A percentile compares a stretch with the other conserved stretches of the same genome.
Conservation (phyloP, 2,113 vertebrate genomes). For the Daubentonia madagascariensis region DNA sequence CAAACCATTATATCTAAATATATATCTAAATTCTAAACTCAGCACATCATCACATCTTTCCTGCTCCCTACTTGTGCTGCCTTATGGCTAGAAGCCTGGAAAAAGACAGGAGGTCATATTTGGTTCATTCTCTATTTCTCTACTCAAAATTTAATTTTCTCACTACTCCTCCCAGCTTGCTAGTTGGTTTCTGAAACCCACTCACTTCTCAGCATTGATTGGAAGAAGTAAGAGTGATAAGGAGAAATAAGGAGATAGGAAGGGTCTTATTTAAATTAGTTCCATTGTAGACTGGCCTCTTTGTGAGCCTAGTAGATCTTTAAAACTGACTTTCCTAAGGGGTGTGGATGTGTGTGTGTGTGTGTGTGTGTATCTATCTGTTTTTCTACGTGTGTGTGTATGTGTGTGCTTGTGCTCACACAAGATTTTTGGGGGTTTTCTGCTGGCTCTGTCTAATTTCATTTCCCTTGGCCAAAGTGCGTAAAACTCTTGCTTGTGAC, state of each 20-base stretch:
- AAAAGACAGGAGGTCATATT: neutral
- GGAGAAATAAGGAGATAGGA: neutral
- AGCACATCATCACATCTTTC: neutral
- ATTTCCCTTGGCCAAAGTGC: neutral
- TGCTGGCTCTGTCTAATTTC: neutral
- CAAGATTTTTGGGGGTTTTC: neutral
- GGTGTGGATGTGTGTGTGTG: rapidly evolving
- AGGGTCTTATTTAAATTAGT: neutral
- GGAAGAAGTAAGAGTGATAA: neutral
- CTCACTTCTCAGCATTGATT: neutral
- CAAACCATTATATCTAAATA: neutral
- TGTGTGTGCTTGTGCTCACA: neutral
- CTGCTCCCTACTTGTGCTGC: neutral
- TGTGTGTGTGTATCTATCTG: too few relatives aligned
- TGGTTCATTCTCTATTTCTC: neutral
- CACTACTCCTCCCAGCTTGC: neutral
- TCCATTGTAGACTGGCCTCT: neutral
- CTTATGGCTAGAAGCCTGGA: neutral
- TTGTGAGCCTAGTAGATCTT: neutral
- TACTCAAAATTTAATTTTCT: neutral
- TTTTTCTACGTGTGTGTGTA: too few relatives aligned
- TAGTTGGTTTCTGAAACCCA: neutral
- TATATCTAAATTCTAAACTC: neutral
- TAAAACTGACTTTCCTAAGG: neutral
- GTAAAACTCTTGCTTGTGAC: neutral